Evolutionary conservation across 2,113 vertebrate genomes (phyloP).

Genomic region (Cyrtonyx montezumae): DNA sequence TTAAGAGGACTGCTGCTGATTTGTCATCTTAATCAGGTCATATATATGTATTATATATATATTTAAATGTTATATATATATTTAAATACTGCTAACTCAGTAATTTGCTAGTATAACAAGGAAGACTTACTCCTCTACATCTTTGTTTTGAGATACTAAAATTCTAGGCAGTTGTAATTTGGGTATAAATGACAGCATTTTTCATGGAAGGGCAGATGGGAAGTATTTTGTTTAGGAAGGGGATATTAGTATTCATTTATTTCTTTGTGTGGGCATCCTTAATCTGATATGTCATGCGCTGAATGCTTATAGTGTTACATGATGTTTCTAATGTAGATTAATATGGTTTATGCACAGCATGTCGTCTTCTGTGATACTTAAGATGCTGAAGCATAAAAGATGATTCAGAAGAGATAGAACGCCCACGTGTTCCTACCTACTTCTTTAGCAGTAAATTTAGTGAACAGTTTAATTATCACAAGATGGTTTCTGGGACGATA

Average conservation of each 20-base stretch:
- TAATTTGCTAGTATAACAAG: neutral
- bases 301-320: constrained; percentile 17
- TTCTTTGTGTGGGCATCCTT: constrained; percentile 53
- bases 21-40: neutral
- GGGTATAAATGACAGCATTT: neutral
- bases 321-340: constrained; percentile 29
- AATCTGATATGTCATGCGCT: neutral
- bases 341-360: constrained; percentile 9
- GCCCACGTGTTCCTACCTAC: neutral
- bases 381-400: neutral
- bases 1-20: neutral
- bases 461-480: constrained; percentile 22
- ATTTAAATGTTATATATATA: neutral
- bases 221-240: constrained; percentile 30
- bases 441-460: constrained; percentile 37
- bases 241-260: constrained; percentile 35
- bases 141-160: neutral
- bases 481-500: neutral
- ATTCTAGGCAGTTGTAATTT: constrained; percentile 20
- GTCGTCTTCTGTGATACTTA: constrained; percentile 8
- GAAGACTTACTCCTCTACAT: neutral
- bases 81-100: neutral
- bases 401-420: constrained; percentile 37
- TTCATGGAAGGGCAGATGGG: constrained; percentile 26
- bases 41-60: neutral